Evolutionary conservation across 2,888 invertebrate species (phyloP).

Genomic region (Dryococelus australis): DNA sequence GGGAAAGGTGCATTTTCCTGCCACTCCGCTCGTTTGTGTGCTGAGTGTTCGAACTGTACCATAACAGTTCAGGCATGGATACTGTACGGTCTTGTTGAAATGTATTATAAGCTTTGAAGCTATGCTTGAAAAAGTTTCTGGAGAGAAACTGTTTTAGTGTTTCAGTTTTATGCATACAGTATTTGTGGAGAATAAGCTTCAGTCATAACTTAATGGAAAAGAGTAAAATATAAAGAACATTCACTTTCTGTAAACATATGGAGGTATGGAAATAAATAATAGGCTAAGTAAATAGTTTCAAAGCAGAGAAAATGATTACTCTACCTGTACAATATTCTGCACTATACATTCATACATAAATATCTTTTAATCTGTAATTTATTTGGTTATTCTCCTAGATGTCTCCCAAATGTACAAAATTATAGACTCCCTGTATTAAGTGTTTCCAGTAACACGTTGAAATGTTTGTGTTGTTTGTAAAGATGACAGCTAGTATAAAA

Average conservation of each 20-base stretch:
- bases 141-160: neutral
- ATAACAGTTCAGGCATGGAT: too few relatives aligned
- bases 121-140: neutral
- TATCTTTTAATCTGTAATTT: conserved; percentile 24
- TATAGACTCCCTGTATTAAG: conserved; percentile 19
- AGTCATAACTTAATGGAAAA: neutral
- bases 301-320: neutral
- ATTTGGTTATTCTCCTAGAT: conserved; percentile 17
- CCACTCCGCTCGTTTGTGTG: neutral
- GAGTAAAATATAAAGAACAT: neutral
- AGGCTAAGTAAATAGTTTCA: conserved; percentile 6
- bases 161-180: conserved; percentile 16
- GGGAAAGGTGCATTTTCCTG: neutral
- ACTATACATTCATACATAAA: conserved; percentile 21
- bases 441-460: conserved; percentile 25
- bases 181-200: conserved; percentile 10
- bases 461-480: conserved; percentile 25
- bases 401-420: conserved; percentile 26
- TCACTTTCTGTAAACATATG: neutral
- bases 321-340: conserved; percentile 4
- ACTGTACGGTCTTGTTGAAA: neutral
- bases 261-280: conserved; percentile 11
- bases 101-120: neutral
- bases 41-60: neutral
- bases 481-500: conserved; percentile 16